Evolutionary conservation across 2,113 vertebrate genomes (phyloP), one percentile per base, ranked within the genome.

Genomic region (Calypte anna): DNA sequence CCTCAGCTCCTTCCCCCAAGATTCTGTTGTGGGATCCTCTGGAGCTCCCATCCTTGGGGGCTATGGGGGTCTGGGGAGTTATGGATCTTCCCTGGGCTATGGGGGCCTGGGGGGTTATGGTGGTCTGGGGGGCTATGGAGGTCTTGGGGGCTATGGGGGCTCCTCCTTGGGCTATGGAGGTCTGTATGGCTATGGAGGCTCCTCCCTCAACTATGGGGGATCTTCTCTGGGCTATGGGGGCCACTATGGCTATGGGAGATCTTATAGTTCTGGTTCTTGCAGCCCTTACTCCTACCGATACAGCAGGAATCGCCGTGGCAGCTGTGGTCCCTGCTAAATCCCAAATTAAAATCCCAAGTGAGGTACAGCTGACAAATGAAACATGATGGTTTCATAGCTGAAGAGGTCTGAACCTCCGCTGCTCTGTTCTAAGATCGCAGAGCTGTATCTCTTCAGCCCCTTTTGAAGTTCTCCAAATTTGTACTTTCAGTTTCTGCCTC

Each of bases 341-440:
- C 30, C 0, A 1, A 6, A 4, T 30, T 3, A 38, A n/a, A 2
- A 36, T 10, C 58, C 46, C 7, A 4, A 21, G 6, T 2, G 19
- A 62, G 7, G 25, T 8, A 20, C 24, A 36, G 6, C 21, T 3
- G 1, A 2, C 5, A 12, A 31, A 28, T 4, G 10, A 17, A 20
- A 14, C 2, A 16, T 13, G 38, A 33, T 21, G 22, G 62, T n/a
- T 68, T 46, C 72, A 14, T 7, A 8, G 21, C n/a, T 33, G 4
- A 59, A 30, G 53, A 81, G 7, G 4, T 59, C 4, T 24, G 33
- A 67, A 30, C 30, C 33, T 14, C 14, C 1, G 2, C 40, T 36
- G 25, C 43, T 51, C 12, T 31, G 12, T 36, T 31, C 44, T 54
- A 48, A 30, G 15, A 24, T 25, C 38, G 1, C 0, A 1, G 22